Percentiles rank a stretch among this genome's conserved stretches.
phyloP scores from a whole-genome alignment of 2,797 vertebrate genomes.

The Oreonectes daqikongensis region DNA sequence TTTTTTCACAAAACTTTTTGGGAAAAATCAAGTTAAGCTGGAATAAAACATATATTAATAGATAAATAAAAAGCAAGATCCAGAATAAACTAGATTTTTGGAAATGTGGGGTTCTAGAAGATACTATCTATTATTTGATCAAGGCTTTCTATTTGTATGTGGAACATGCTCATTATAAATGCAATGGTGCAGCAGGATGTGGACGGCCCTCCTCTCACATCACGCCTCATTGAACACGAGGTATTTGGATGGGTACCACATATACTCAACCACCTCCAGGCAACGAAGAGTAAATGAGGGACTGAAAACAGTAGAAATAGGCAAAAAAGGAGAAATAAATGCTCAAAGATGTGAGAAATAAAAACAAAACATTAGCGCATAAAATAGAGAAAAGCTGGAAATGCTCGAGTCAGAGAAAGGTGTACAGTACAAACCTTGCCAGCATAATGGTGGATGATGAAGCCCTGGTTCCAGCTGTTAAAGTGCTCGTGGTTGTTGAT shows the following conservation, averaged over 20 bases:
- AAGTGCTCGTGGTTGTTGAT: constrained; percentile 97
- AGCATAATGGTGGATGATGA: constrained; percentile 98
- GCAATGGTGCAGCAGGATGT: constrained; percentile 52
- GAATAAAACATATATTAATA: too few species aligned
- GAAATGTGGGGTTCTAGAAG: neutral
- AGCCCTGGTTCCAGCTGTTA: constrained; percentile 99
- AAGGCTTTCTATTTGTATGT: neutral
- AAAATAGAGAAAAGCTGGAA: neutral
- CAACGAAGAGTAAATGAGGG: constrained; percentile 17
- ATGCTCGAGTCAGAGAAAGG: neutral
- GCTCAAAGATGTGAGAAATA: too few species aligned
- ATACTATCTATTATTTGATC: neutral
- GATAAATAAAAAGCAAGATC: too few species aligned
- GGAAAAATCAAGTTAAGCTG: neutral
- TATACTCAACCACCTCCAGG: constrained; percentile 54
- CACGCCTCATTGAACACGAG: constrained; percentile 69
- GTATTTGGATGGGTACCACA: constrained; percentile 63
- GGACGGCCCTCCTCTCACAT: constrained; percentile 55
- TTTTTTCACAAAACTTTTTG: too few species aligned
- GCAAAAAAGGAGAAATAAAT: neutral
- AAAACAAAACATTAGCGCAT: neutral
- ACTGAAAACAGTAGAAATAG: neutral
- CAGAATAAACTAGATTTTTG: too few species aligned
- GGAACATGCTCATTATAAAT: constrained; percentile 32
- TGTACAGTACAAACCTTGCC: constrained; percentile 83